These are phyloP conservation scores for Epinephelus cyanopodus DNA, from an alignment of 2,113 vertebrate species.

Conservation along the genomic window DNA sequence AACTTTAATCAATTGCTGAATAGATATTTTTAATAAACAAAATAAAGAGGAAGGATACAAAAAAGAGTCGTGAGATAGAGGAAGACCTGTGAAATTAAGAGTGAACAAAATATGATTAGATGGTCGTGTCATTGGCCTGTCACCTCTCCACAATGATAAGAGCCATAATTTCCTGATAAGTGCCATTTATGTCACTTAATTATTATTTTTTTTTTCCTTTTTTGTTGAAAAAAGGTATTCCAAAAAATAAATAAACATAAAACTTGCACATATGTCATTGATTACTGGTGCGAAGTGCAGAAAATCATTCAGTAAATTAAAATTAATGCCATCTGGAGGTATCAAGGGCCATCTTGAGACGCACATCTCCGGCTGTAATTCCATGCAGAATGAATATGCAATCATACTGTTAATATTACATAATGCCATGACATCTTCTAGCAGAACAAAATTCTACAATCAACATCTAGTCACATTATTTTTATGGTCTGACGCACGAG, in stretches of 20 bases:
- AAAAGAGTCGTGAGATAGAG: too few species aligned
- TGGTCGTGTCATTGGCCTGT: not conserved
- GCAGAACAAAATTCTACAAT: not conserved
- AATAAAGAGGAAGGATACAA: not conserved
- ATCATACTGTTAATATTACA: not conserved
- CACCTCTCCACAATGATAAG: not conserved
- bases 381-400: not conserved
- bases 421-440: not conserved
- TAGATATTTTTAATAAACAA: not conserved
- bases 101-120: not conserved
- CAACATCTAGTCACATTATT: slow-evolving; percentile 19
- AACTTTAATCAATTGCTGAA: not conserved
- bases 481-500: slow-evolving; percentile 38
- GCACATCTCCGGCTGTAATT: not conserved
- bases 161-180: not conserved
- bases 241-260: not conserved
- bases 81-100: not conserved
- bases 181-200: not conserved
- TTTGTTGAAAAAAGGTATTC: not conserved
- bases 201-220: not conserved
- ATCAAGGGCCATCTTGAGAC: not conserved
- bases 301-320: not conserved
- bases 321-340: not conserved
- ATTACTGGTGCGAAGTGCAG: not conserved
- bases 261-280: too few species aligned